A percentile compares a stretch with the other conserved stretches of the same genome.
Evolutionary conservation across 2,797 vertebrate species (phyloP).

Genomic region (Tarsius wallacei): DNA sequence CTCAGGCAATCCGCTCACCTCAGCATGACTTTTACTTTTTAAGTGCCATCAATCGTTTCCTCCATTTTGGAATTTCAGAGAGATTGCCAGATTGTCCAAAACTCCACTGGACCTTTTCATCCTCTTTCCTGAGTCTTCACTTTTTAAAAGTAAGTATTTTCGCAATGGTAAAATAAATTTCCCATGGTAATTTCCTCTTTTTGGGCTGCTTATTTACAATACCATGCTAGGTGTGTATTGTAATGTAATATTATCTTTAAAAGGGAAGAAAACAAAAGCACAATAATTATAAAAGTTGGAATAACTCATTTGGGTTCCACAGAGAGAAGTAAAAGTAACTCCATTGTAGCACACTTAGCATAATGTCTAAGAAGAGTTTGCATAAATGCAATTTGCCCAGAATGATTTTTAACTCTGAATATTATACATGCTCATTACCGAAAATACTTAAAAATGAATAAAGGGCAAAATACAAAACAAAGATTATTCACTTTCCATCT

Average conservation of each 20-base stretch:
- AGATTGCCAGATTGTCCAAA: background rate
- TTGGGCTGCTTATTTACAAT: background rate
- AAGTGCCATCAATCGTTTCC: background rate
- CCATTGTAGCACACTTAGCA: background rate
- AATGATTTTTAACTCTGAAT: constrained; percentile 20
- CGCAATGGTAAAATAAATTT: background rate
- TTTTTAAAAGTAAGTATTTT: constrained; percentile 36
- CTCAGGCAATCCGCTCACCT: no score
- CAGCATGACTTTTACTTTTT: background rate
- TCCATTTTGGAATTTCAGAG: constrained; percentile 24
- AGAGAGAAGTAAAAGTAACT: constrained; percentile 24
- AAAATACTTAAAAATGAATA: constrained; percentile 55
- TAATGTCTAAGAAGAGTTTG: background rate
- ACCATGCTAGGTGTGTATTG: background rate
- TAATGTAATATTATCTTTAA: background rate
- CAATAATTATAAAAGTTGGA: constrained; percentile 29
- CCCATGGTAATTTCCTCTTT: background rate
- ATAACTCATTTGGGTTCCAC: background rate
- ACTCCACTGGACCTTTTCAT: background rate
- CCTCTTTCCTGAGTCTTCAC: background rate
- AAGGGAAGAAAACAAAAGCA: background rate
- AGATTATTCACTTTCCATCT: constrained; percentile 25
- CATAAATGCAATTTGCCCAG: background rate
- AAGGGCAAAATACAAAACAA: background rate
- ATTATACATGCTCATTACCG: background rate